These are phyloP conservation scores for Drosophila kepulauana DNA, from an alignment of 1,140 invertebrate species.

Conservation along the genomic window DNA sequence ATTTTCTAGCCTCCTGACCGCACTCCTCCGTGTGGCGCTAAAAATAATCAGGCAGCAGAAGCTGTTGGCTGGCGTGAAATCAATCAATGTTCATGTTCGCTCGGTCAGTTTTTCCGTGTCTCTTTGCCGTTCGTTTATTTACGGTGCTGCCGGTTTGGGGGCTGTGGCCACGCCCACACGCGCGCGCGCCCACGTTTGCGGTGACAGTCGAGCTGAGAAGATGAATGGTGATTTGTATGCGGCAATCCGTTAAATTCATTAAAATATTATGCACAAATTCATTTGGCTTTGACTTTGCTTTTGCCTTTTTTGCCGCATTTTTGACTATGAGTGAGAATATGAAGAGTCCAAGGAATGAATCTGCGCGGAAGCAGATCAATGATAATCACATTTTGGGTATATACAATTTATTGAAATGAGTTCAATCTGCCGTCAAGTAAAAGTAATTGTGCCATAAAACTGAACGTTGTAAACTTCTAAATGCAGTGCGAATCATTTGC, in stretches of 20 bases:
- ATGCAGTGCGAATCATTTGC: constrained; percentile 38
- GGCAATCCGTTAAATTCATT: constrained; percentile 75
- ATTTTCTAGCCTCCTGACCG: background rate
- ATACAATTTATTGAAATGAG: background rate
- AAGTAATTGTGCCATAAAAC: constrained; percentile 25
- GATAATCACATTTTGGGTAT: background rate
- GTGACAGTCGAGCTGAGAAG: constrained; percentile 46
- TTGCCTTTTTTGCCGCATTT: constrained; percentile 10
- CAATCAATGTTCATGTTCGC: constrained; percentile 74
- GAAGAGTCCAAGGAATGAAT: too few species aligned
- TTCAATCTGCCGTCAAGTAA: background rate
- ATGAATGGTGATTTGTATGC: constrained; percentile 76
- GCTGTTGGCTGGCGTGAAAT: constrained; percentile 71
- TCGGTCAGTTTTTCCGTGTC: constrained; percentile 44
- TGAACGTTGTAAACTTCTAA: constrained; percentile 22
- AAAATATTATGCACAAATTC: constrained; percentile 79
- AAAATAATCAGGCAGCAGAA: constrained; percentile 60
- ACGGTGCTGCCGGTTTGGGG: background rate
- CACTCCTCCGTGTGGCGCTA: constrained; percentile 37
- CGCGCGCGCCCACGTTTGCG: background rate
- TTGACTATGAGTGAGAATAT: background rate
- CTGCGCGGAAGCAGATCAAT: constrained; percentile 39
- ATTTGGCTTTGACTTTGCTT: constrained; percentile 47
- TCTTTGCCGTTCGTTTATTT: constrained; percentile 10
- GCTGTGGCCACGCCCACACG: constrained; percentile 28